Conservation (phyloP, 2,113 vertebrate species). For the Gobio gobio region DNA sequence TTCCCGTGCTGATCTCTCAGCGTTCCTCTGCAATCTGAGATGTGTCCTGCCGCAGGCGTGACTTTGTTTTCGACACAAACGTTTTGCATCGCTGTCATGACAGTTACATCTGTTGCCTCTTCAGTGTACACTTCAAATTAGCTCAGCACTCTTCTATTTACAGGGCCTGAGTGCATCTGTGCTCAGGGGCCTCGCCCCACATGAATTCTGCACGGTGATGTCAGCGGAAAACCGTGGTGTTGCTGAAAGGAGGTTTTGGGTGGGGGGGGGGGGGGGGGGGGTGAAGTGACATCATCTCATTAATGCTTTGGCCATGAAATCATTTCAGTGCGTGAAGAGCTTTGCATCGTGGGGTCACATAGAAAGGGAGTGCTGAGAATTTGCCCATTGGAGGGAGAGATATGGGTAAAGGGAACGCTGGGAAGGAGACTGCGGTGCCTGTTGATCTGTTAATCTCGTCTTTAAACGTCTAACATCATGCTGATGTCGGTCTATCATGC, state of each 20-base stretch:
- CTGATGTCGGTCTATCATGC: not conserved
- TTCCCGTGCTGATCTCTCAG: not conserved
- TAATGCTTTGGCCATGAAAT: slow-evolving; percentile 40
- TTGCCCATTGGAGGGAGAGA: not conserved
- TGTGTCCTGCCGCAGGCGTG: not conserved
- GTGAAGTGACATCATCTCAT: slow-evolving; percentile 37
- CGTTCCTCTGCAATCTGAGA: not conserved
- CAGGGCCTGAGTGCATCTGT: slow-evolving; percentile 2
- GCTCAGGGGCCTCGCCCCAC: slow-evolving; percentile 5
- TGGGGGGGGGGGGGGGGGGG: slow-evolving; percentile 1
- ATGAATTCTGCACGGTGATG: slow-evolving; percentile 51
- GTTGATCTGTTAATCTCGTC: not conserved
- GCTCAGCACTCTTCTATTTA: slow-evolving; percentile 37
- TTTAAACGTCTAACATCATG: not conserved
- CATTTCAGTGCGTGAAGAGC: slow-evolving; percentile 24
- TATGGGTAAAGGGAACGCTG: not conserved
- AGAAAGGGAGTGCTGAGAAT: not conserved
- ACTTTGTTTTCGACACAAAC: slow-evolving; percentile 5
- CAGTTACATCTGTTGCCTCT: not conserved
- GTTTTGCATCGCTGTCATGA: not conserved
- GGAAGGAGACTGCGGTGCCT: slow-evolving; percentile 3
- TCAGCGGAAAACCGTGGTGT: slow-evolving; percentile 25
- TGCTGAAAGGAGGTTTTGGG: not conserved
- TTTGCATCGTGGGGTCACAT: slow-evolving; percentile 11
- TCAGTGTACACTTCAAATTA: slow-evolving; percentile 28